These are phyloP conservation scores for Lamprotornis superbus DNA, from an alignment of 2,113 vertebrate genomes.

Conservation along the genomic window DNA sequence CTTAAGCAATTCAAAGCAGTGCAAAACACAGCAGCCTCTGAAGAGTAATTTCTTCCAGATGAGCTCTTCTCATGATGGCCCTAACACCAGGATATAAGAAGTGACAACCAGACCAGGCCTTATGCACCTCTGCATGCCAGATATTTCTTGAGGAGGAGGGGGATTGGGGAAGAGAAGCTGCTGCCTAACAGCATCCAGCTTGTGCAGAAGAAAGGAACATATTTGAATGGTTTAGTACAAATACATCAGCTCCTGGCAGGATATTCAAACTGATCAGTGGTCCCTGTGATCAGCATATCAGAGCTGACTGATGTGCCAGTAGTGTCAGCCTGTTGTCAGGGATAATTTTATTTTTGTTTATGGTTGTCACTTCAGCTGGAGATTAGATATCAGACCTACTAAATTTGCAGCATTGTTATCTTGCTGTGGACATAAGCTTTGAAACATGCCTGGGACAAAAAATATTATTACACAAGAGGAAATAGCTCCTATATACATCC, in stretches of 20 bases:
- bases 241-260: not conserved
- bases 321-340: not conserved
- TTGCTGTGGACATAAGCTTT: not conserved
- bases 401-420: not conserved
- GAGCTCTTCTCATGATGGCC: not conserved
- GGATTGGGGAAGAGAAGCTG: not conserved
- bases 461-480: not conserved
- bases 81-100: not conserved
- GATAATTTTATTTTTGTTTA: constrained; percentile 3
- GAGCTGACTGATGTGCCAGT: not conserved
- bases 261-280: constrained; percentile 2
- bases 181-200: not conserved
- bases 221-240: not conserved
- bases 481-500: not conserved
- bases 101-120: not conserved
- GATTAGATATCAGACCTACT: not conserved
- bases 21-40: not conserved
- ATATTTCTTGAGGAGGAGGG: not conserved
- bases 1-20: not conserved
- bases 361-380: not conserved
- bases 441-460: not conserved
- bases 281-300: not conserved
- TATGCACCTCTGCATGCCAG: not conserved
- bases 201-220: not conserved
- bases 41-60: not conserved